These are phyloP conservation scores for Xanthia icteritia DNA, from an alignment of 2,888 invertebrate genomes.

Conservation along the genomic window DNA sequence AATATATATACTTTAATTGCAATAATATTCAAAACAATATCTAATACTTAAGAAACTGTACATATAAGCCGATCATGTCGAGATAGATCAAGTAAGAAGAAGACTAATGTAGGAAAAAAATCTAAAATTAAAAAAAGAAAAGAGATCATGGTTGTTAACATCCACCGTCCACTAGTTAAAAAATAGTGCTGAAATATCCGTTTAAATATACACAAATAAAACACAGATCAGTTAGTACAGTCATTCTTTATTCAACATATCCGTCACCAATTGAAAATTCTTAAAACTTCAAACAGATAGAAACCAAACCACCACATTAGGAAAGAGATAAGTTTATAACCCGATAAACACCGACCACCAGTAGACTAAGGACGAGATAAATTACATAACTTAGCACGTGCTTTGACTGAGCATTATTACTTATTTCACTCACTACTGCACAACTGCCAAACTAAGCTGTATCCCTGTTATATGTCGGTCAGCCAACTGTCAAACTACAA, in stretches of 20 bases:
- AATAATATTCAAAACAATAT: background rate
- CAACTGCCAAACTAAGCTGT: background rate
- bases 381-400: background rate
- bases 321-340: background rate
- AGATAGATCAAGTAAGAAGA: background rate
- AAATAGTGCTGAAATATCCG: background rate
- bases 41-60: background rate
- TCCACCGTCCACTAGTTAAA: background rate
- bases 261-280: constrained; percentile 27
- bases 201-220: constrained; percentile 14
- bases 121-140: too few relatives aligned
- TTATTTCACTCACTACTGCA: background rate
- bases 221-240: constrained; percentile 23
- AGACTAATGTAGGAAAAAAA: background rate
- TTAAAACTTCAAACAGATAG: background rate
- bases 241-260: constrained; percentile 33
- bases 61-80: background rate
- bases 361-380: background rate
- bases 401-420: background rate
- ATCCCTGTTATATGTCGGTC: background rate
- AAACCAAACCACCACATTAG: constrained; percentile 23
- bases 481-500: background rate
- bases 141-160: background rate
- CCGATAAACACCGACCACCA: constrained; percentile 15
- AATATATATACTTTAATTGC: constrained; percentile 16